Percentiles rank a stretch among this genome's conserved stretches.
Evolutionary conservation across 2,888 invertebrate genomes (phyloP).

Genomic region (Allygus modestus): DNA sequence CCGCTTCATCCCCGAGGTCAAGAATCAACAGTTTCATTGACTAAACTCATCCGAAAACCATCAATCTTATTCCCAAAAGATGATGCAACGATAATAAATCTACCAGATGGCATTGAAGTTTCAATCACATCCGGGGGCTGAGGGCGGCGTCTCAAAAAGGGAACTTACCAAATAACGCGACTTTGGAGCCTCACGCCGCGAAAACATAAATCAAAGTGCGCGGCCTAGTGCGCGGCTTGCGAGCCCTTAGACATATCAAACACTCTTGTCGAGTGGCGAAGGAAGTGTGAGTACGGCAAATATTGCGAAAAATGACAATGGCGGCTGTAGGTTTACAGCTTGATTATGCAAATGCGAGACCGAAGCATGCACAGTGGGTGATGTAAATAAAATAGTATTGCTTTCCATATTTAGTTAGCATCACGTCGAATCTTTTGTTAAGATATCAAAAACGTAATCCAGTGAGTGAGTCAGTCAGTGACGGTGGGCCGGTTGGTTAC

Average conservation of each 20-base stretch:
- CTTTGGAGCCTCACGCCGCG: constrained; percentile 18
- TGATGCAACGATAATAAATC: constrained; percentile 14
- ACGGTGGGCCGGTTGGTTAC: too few species aligned
- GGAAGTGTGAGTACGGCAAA: background rate
- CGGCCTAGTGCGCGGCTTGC: too few species aligned
- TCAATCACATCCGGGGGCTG: constrained; percentile 26
- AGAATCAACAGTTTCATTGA: background rate
- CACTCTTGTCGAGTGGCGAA: background rate
- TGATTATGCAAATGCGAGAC: too few species aligned
- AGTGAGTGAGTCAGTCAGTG: too few species aligned
- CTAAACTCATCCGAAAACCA: background rate
- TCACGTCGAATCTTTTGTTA: too few species aligned
- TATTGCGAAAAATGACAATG: background rate
- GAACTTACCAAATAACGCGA: background rate
- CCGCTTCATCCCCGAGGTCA: background rate
- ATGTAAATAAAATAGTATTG: too few species aligned
- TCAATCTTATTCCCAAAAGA: constrained; percentile 9
- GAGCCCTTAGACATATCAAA: background rate
- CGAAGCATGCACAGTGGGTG: too few species aligned
- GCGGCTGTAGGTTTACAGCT: too few species aligned
- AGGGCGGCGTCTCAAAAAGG: constrained; percentile 20
- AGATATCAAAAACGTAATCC: too few species aligned
- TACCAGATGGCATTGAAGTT: constrained; percentile 28
- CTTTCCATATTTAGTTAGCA: too few species aligned
- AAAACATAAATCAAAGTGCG: constrained; percentile 25